Evolutionary conservation across 2,797 vertebrate genomes (phyloP).

Genomic region (Hirundo rustica): DNA sequence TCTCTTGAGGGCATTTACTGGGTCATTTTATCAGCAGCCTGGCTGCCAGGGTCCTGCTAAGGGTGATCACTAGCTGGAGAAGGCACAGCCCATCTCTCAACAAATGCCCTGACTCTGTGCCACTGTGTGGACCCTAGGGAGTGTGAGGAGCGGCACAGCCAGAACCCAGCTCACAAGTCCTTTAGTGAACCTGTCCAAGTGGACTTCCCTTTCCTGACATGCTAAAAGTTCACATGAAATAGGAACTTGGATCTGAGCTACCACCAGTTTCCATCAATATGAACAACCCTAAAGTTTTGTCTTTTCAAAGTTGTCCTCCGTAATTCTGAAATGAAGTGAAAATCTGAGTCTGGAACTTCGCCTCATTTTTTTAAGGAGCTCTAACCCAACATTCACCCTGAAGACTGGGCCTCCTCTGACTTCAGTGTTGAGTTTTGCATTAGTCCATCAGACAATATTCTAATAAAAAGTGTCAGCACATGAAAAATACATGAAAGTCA

Average conservation of each 20-base stretch:
- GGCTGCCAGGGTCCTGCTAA: not conserved
- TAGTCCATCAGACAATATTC: not conserved
- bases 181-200: not conserved
- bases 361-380: not conserved
- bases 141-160: fast-evolving
- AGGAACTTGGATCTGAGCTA: not conserved
- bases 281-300: not conserved
- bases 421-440: not conserved
- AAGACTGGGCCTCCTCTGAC: not conserved
- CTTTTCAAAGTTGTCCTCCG: not conserved
- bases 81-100: not conserved
- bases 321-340: not conserved
- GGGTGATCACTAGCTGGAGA: not conserved
- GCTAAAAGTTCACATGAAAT: not conserved
- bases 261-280: not conserved
- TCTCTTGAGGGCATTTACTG: not conserved
- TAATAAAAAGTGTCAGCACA: not conserved
- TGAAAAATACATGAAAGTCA: not conserved
- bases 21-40: not conserved
- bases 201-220: not conserved
- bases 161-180: fast-evolving
- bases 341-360: not conserved
- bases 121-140: not conserved
- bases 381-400: not conserved
- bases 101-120: not conserved